Percentiles rank a stretch among this genome's conserved stretches.
phyloP scores from a whole-genome alignment of 2,888 invertebrate species.

The Hylaea fasciaria region DNA sequence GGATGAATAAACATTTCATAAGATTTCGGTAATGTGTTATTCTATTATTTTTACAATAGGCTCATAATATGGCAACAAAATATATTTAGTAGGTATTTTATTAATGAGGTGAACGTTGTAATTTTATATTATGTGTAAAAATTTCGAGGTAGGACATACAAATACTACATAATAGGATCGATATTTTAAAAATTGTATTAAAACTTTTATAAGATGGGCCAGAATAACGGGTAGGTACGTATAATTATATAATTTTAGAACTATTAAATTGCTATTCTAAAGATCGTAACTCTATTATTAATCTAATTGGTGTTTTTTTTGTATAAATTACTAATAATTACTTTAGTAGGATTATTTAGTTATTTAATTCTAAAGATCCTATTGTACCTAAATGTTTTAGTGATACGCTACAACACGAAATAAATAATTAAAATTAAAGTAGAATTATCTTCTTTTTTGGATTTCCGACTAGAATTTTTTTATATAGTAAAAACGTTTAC shows the following conservation, averaged over 20 bases:
- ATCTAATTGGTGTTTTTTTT: conserved; percentile 80
- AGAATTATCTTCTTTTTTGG: background rate
- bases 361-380: conserved; percentile 15
- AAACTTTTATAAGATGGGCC: conserved; percentile 56
- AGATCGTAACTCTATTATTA: conserved; percentile 55
- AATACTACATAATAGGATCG: conserved; percentile 55
- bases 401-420: conserved; percentile 4
- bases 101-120: conserved; percentile 46
- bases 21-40: too few species aligned
- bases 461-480: conserved; percentile 1
- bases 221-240: conserved; percentile 31
- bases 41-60: too few species aligned
- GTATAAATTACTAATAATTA: conserved; percentile 66
- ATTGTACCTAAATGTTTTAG: conserved; percentile 37
- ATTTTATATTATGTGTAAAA: conserved; percentile 50
- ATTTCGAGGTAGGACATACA: conserved; percentile 58
- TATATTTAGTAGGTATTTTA: too few species aligned
- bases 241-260: conserved; percentile 47
- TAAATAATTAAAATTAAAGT: background rate
- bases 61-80: too few species aligned
- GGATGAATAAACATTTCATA: too few species aligned
- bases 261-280: conserved; percentile 52
- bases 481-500: too few species aligned
- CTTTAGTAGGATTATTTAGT: conserved; percentile 55
- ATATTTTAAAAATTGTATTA: conserved; percentile 56